Percentiles rank a stretch among this genome's conserved stretches.
These are phyloP conservation scores for Chrysopilus asiliformis DNA, from an alignment of 2,888 invertebrate genomes.

Conservation along the genomic window DNA sequence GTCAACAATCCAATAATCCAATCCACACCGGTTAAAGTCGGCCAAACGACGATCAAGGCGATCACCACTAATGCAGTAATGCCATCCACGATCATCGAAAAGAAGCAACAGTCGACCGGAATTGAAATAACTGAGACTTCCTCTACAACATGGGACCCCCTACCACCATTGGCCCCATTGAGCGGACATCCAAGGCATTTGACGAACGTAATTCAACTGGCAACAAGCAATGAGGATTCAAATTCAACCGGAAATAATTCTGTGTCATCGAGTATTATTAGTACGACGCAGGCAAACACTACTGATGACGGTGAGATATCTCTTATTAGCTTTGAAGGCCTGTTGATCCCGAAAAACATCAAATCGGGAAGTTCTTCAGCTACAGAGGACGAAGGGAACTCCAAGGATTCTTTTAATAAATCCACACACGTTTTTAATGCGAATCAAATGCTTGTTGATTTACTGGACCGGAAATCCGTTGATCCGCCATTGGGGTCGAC, in stretches of 20 bases:
- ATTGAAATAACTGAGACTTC: conserved; percentile 5
- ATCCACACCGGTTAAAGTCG: conserved; percentile 31
- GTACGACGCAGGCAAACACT: conserved; percentile 28
- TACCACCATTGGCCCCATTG: conserved; percentile 32
- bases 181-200: conserved; percentile 22
- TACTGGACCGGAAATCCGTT: conserved; percentile 61
- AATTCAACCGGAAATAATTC: conserved; percentile 43
- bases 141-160: conserved; percentile 24
- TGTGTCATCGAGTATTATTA: conserved; percentile 41
- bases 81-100: conserved; percentile 24
- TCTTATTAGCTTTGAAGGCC: conserved; percentile 48
- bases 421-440: conserved; percentile 26
- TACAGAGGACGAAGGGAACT: conserved; percentile 43
- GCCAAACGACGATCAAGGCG: conserved; percentile 34
- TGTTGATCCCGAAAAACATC: conserved; percentile 41
- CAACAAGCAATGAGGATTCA: conserved; percentile 32
- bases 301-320: conserved; percentile 45
- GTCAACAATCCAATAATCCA: conserved; percentile 34
- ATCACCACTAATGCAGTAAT: conserved; percentile 18
- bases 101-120: conserved; percentile 18
- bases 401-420: conserved; percentile 35
- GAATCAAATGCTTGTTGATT: conserved; percentile 71
- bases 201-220: conserved; percentile 5
- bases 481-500: conserved; percentile 34
- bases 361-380: conserved; percentile 26